Percentiles rank a stretch among this genome's conserved stretches.
These are phyloP conservation scores for Amphiprion ocellaris DNA, from an alignment of 2,113 vertebrate genomes.

Conservation along the genomic window DNA sequence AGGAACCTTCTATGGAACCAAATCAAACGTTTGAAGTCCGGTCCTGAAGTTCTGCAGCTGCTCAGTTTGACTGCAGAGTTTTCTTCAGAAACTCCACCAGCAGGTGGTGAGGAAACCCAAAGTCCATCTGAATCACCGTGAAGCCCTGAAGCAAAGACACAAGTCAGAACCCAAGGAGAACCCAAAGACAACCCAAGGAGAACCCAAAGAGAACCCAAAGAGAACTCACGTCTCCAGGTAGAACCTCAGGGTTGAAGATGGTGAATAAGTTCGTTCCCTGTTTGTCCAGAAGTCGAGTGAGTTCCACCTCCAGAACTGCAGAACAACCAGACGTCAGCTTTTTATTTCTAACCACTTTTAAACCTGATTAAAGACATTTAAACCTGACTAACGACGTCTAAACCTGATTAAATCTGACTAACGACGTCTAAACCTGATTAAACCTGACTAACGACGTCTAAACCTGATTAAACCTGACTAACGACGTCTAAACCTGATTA, in stretches of 20 bases:
- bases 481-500: too few species aligned
- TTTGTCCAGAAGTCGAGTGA: conserved; percentile 86
- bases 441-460: too few species aligned
- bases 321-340: too few species aligned
- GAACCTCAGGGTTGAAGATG: conserved; percentile 85
- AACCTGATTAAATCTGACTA: too few species aligned
- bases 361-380: too few species aligned
- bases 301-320: conserved; percentile 81
- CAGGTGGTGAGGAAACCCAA: conserved; percentile 88
- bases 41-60: too few species aligned
- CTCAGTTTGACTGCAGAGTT: conserved; percentile 66
- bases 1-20: too few species aligned
- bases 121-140: conserved; percentile 87
- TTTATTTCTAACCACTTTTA: too few species aligned
- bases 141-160: conserved; percentile 81
- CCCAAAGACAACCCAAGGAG: background rate
- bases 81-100: conserved; percentile 87
- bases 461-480: too few species aligned
- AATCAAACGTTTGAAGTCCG: too few species aligned
- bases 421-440: too few species aligned
- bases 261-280: conserved; percentile 87
- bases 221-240: conserved; percentile 82
- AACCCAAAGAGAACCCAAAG: background rate
- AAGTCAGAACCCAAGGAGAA: background rate
- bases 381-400: too few species aligned